Evolutionary conservation across 1,140 invertebrate genomes (phyloP).

Genomic region (Sarcophaga peregrina): DNA sequence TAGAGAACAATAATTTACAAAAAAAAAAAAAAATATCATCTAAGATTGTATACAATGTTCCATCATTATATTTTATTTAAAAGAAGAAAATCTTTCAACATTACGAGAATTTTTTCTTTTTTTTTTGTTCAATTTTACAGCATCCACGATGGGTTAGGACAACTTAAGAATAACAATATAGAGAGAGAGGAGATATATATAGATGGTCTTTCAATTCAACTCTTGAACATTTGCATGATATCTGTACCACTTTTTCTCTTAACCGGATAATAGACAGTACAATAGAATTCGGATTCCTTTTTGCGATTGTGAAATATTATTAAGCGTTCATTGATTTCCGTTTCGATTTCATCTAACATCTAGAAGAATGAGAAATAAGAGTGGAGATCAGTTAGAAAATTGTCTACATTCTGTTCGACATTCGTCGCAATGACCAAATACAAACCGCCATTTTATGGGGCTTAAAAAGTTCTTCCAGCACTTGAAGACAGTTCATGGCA

Average conservation of each 20-base stretch:
- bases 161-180: background rate
- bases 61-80: too few relatives aligned
- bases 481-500: constrained; percentile 52
- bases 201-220: background rate
- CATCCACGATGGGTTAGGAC: background rate
- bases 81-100: too few relatives aligned
- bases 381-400: background rate
- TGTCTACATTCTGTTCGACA: background rate
- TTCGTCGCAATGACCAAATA: constrained; percentile 20
- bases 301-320: constrained; percentile 53
- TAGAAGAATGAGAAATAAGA: constrained; percentile 27
- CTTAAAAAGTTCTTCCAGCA: constrained; percentile 50
- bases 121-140: constrained; percentile 14
- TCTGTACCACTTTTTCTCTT: constrained; percentile 45
- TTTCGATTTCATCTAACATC: constrained; percentile 48
- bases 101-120: background rate
- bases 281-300: constrained; percentile 58
- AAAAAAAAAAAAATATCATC: too few relatives aligned
- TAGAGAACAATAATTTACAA: too few relatives aligned
- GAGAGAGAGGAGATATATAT: too few relatives aligned
- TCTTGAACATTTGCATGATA: background rate
- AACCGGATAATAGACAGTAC: constrained; percentile 60
- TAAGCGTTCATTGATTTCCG: constrained; percentile 52
- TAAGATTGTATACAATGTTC: too few relatives aligned
- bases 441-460: constrained; percentile 49